Conservation (phyloP, 2,888 invertebrate species). For the Drosophila neonasuta region DNA sequence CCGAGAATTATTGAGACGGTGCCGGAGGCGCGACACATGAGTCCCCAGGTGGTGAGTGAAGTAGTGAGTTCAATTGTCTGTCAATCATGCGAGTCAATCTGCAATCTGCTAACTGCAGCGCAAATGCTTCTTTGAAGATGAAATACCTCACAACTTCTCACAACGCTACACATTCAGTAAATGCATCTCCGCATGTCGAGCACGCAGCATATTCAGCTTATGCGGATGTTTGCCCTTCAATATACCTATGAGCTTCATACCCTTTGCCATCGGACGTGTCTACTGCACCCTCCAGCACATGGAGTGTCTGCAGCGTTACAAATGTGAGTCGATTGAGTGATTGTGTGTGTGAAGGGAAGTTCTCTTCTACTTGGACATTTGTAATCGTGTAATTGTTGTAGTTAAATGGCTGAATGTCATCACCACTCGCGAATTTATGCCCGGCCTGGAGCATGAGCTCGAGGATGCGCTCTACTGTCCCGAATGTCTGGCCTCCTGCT, state of each 20-base stretch:
- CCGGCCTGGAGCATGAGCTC: conserved; percentile 83
- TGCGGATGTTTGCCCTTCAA: conserved; percentile 85
- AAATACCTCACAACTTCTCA: conserved; percentile 77
- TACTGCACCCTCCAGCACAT: conserved; percentile 77
- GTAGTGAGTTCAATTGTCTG: conserved; percentile 5
- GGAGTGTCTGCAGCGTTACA: conserved; percentile 83
- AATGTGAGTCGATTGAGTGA: conserved; percentile 80
- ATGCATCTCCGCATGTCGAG: conserved; percentile 84
- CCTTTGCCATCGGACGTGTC: conserved; percentile 45
- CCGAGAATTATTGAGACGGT: conserved; percentile 66
- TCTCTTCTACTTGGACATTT: neutral
- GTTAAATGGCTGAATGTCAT: conserved; percentile 82
- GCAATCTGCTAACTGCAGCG: conserved; percentile 79
- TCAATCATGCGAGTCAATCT: conserved; percentile 13
- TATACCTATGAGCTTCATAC: conserved; percentile 54
- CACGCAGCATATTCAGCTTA: conserved; percentile 82
- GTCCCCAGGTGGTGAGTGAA: conserved; percentile 44
- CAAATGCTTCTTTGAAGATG: conserved; percentile 84
- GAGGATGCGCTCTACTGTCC: conserved; percentile 84
- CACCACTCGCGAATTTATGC: conserved; percentile 69
- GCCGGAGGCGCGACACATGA: conserved; percentile 59
- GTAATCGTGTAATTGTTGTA: conserved; percentile 40
- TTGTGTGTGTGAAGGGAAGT: neutral
- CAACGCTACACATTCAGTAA: conserved; percentile 84
- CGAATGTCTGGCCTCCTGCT: conserved; percentile 84